Conservation (phyloP, 2,888 invertebrate genomes). For the Drosophila tripunctata region DNA sequence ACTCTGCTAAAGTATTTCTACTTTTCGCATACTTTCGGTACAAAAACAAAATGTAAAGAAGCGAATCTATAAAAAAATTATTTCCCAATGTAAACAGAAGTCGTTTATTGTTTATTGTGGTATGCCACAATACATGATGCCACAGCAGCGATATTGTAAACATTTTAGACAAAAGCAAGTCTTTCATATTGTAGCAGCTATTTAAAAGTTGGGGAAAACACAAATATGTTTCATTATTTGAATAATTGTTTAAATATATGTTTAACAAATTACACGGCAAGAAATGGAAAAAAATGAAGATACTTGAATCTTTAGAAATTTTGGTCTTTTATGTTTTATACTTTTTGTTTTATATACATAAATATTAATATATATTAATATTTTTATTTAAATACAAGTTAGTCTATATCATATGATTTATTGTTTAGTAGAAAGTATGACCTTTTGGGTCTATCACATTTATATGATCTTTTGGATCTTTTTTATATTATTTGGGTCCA, state of each 20-base stretch:
- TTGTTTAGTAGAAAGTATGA: too few species aligned
- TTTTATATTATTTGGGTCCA: too few species aligned
- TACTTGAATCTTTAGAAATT: too few species aligned
- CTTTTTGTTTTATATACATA: too few species aligned
- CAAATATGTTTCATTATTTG: not conserved
- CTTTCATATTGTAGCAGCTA: constrained; percentile 29
- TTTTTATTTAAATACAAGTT: too few species aligned
- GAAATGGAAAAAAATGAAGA: too few species aligned
- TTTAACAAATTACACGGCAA: not conserved
- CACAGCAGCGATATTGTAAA: too few species aligned
- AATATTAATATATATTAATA: too few species aligned
- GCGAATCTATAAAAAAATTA: constrained; percentile 11
- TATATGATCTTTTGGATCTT: too few species aligned
- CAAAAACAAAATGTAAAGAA: constrained; percentile 3
- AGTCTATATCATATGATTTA: too few species aligned
- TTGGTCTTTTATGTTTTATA: too few species aligned
- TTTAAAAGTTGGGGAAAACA: not conserved
- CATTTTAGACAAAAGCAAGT: constrained; percentile 40
- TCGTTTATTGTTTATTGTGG: constrained; percentile 40
- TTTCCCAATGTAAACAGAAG: constrained; percentile 42
- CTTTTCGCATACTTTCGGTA: constrained; percentile 7
- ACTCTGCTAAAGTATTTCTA: constrained; percentile 1
- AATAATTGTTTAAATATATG: not conserved
- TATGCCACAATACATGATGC: constrained; percentile 39
- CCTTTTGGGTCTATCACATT: too few species aligned